A percentile compares a stretch with the other conserved stretches of the same genome.
phyloP scores from a whole-genome alignment of 2,888 invertebrate species.

The Apamea crenata region DNA sequence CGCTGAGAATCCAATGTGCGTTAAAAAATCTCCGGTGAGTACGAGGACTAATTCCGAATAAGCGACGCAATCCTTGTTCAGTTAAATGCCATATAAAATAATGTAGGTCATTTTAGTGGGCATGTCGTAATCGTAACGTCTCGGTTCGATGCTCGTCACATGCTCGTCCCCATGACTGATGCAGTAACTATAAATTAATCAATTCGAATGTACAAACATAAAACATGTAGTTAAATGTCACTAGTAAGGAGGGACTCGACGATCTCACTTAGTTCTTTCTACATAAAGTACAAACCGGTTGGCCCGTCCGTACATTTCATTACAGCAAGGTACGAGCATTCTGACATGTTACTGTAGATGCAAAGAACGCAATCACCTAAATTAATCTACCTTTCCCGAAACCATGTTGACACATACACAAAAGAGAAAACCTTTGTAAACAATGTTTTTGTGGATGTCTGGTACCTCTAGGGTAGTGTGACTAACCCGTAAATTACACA shows the following conservation, averaged over 20 bases:
- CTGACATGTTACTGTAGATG: conserved; percentile 22
- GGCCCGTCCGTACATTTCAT: conserved; percentile 36
- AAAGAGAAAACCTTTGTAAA: conserved; percentile 49
- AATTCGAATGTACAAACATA: conserved; percentile 66
- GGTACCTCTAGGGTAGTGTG: conserved; percentile 22
- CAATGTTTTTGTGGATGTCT: conserved; percentile 48
- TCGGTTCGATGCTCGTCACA: conserved; percentile 66
- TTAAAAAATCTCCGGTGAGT: not conserved
- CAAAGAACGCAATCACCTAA: conserved; percentile 56
- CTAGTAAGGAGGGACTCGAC: conserved; percentile 44
- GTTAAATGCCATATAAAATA: conserved; percentile 54
- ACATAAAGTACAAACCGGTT: conserved; percentile 37
- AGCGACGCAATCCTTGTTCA: conserved; percentile 41
- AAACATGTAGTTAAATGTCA: conserved; percentile 67
- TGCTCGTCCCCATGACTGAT: conserved; percentile 70
- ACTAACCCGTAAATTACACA: conserved; percentile 27
- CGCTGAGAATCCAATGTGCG: not conserved
- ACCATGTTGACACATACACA: conserved; percentile 50
- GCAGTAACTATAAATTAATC: conserved; percentile 70
- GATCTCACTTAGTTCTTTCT: conserved; percentile 47
- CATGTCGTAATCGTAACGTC: conserved; percentile 66
- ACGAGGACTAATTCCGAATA: conserved; percentile 11
- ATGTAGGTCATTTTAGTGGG: conserved; percentile 60
- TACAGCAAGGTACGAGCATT: conserved; percentile 29
- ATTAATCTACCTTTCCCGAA: conserved; percentile 53